Evolutionary conservation across 2,888 invertebrate species (phyloP), one percentile per base, ranked within the genome.

Genomic region (Mythimna lalbum): DNA sequence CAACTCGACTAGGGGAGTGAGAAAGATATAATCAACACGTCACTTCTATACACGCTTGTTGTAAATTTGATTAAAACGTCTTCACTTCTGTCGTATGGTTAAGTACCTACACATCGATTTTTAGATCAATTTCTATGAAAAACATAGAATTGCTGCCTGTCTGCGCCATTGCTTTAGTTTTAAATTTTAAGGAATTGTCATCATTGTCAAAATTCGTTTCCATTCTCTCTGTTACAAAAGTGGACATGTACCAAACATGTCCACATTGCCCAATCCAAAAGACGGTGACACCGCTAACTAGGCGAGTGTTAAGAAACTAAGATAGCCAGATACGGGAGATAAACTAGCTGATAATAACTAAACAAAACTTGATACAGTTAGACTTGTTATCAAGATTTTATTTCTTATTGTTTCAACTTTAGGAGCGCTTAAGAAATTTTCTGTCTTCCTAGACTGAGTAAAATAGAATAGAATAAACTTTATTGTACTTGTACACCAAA

Each of bases 261-360:
- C 88, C 89, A 92, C 80, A 90, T 94, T 93, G 80, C 93, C 73
- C 90, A 93, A 94, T 92, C 70, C 81, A 86, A 88, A 85, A 82
- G 80, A 86, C 78, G 78, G 81, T 70, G 84, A 84, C 87, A 75
- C 81, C 82, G 78, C 87, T 85, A 85, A 87, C 86, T 83, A 69
- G 79, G 80, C 76, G 50, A 65, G 72, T 63, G 87, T 91, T 90
- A 88, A 83, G 90, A 89, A 91, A 92, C 90, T 83, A 81, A 82
- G 89, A 90, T 89, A 89, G 72, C 83, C 76, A 86, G 89, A 90
- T 90, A 90, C 74, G 86, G 78, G 80, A 90, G 91, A 92, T 92
- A 91, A 91, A 78, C 67, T 78, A 70, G 62, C 47, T 74, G 85
- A 86, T 86, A 84, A 76, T 69, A 66, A 69, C 31, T 63, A 81